Evolutionary conservation across 2,113 vertebrate species (phyloP).

Genomic region (Campylorhamphus procurvoides): DNA sequence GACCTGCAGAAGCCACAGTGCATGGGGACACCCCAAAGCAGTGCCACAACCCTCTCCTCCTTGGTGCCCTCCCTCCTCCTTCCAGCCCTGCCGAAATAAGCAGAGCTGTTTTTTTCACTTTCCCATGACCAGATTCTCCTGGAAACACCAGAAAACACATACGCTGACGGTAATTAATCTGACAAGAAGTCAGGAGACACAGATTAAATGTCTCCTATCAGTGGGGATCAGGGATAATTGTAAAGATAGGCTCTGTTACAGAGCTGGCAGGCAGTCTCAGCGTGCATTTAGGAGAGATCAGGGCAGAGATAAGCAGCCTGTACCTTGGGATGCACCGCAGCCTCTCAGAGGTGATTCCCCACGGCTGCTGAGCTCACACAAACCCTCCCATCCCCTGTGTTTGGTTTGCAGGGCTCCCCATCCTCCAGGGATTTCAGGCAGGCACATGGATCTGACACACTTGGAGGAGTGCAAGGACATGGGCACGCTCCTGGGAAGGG

Average conservation of each 20-base stretch:
- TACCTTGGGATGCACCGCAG: neutral
- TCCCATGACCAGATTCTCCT: constrained; percentile 23
- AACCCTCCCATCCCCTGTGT: rapidly evolving
- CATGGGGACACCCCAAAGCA: rapidly evolving
- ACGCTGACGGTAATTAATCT: constrained; percentile 22
- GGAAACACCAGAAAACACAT: constrained; percentile 20
- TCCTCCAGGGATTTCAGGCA: neutral
- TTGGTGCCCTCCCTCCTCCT: neutral
- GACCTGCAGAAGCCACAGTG: neutral
- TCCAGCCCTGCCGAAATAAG: neutral
- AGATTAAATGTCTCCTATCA: neutral
- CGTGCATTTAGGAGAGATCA: neutral
- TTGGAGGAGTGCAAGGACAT: rapidly evolving
- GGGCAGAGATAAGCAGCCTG: neutral
- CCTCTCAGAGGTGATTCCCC: neutral
- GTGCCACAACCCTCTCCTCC: rapidly evolving
- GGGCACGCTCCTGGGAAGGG: neutral
- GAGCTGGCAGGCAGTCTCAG: neutral
- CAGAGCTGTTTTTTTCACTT: neutral
- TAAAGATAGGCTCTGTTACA: neutral
- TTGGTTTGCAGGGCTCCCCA: neutral
- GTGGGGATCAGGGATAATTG: constrained; percentile 1
- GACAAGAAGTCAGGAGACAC: constrained; percentile 47
- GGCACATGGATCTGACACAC: neutral
- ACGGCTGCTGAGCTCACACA: neutral